Conservation (phyloP, 2,113 vertebrate species). For the Balaeniceps rex region DNA sequence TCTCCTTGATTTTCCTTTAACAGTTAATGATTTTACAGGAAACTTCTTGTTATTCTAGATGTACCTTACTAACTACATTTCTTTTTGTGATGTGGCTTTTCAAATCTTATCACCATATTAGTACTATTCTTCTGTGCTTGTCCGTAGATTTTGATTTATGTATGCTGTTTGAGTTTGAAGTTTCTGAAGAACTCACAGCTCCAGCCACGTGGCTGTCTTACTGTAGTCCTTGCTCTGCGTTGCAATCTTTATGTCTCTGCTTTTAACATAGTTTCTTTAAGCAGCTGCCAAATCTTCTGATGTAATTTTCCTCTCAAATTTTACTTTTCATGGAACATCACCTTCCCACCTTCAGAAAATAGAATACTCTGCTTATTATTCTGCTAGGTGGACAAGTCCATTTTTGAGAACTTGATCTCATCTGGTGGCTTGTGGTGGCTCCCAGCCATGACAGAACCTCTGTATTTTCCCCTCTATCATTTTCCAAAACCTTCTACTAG, state of each 20-base stretch:
- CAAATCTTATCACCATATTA: neutral
- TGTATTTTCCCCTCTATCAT: neutral
- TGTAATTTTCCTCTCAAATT: neutral
- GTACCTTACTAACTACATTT: neutral
- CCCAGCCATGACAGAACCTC: neutral
- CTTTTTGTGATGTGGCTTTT: neutral
- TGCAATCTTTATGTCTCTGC: neutral
- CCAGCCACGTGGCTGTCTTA: neutral
- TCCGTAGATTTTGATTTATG: neutral
- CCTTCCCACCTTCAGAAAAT: neutral
- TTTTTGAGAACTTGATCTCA: neutral
- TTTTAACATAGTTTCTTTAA: neutral
- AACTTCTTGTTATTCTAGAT: neutral
- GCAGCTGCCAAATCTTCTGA: neutral
- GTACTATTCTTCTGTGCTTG: neutral
- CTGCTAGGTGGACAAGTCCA: neutral
- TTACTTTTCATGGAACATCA: neutral
- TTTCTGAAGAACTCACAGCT: neutral
- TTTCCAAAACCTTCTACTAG: neutral
- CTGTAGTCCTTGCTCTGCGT: neutral
- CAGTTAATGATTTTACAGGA: neutral
- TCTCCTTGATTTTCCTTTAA: neutral
- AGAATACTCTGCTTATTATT: neutral
- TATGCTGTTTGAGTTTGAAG: neutral
- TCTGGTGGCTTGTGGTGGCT: neutral